These are phyloP conservation scores for Zonitis immaculata DNA, from an alignment of 2,888 invertebrate species.

Conservation along the genomic window DNA sequence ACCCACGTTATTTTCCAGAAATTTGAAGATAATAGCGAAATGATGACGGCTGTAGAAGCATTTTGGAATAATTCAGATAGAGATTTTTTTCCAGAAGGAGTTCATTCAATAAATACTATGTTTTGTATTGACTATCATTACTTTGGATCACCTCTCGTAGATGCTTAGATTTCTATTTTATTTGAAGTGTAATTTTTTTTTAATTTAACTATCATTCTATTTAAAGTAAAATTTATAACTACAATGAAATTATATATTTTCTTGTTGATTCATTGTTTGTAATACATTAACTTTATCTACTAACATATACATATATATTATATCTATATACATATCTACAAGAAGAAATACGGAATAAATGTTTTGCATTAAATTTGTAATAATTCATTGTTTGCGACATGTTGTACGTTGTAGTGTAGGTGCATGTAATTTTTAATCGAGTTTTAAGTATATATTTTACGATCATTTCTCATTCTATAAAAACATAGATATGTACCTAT, in stretches of 20 bases:
- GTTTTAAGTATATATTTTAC: not conserved
- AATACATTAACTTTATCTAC: not conserved
- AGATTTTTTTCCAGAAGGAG: no score
- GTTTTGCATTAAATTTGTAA: not conserved
- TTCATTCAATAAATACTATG: no score
- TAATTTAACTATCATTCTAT: not conserved
- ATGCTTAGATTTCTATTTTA: not conserved
- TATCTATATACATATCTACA: no score
- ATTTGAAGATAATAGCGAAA: no score
- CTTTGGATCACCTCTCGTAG: no score
- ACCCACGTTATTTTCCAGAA: no score
- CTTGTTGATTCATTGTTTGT: not conserved
- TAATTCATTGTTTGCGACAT: not conserved
- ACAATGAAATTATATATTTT: not conserved
- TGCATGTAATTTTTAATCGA: constrained; percentile 1
- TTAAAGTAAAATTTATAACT: not conserved
- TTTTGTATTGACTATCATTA: no score
- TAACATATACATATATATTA: no score
- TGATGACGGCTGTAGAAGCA: no score
- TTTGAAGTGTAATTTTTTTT: not conserved
- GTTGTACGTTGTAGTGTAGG: not conserved
- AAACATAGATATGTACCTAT: no score
- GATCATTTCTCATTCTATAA: not conserved
- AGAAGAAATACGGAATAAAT: not conserved
- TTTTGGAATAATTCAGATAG: no score